These are phyloP conservation scores for Mycalesis mineus DNA, from an alignment of 2,888 invertebrate species.

Conservation along the genomic window DNA sequence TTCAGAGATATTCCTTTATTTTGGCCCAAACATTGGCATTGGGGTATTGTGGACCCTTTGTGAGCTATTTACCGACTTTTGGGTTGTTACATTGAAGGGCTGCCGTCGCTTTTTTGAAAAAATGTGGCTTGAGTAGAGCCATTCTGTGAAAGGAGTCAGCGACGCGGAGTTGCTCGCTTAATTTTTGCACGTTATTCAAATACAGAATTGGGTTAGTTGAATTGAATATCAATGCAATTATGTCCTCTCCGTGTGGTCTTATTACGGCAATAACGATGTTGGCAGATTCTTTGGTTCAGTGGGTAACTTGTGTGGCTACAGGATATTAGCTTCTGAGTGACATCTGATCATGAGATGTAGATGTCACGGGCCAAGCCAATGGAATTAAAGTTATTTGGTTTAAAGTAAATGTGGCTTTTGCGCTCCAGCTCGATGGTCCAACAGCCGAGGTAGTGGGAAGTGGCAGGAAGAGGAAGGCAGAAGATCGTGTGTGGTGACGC, in stretches of 20 bases:
- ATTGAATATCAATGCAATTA: conserved; percentile 25
- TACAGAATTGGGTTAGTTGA: conserved; percentile 28
- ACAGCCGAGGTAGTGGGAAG: too few relatives aligned
- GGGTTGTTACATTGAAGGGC: conserved; percentile 65
- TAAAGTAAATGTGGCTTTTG: too few relatives aligned
- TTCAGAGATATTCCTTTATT: conserved; percentile 67
- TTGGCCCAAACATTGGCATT: conserved; percentile 75
- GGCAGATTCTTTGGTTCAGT: too few relatives aligned
- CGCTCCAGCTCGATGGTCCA: too few relatives aligned
- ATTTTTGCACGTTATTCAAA: conserved; percentile 32
- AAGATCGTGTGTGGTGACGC: too few relatives aligned
- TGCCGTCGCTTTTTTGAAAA: conserved; percentile 45
- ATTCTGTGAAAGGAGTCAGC: conserved; percentile 49
- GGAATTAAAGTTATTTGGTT: too few relatives aligned
- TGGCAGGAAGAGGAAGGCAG: too few relatives aligned
- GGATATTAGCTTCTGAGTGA: too few relatives aligned
- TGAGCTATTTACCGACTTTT: conserved; percentile 75
- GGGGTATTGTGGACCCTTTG: conserved; percentile 68
- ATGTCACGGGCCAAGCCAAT: too few relatives aligned
- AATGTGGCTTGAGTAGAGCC: conserved; percentile 41
- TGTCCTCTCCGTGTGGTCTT: conserved; percentile 13
- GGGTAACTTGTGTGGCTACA: too few relatives aligned
- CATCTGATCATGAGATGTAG: too few relatives aligned
- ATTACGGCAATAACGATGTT: too few relatives aligned
- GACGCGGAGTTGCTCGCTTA: conserved; percentile 40